Conservation (phyloP, 1,140 invertebrate species). For the Linepithema humile region DNA sequence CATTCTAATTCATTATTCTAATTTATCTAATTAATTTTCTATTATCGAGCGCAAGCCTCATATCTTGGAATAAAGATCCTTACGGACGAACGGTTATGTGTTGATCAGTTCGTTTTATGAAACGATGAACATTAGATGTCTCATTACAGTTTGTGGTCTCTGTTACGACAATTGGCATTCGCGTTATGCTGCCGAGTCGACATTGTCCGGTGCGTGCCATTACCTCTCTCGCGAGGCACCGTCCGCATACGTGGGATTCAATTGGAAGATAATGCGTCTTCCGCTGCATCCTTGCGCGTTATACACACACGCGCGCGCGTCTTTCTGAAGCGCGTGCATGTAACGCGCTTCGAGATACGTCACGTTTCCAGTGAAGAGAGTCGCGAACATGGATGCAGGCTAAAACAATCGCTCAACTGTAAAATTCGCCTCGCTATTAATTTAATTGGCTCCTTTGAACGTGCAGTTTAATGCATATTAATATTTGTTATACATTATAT, state of each 20-base stretch:
- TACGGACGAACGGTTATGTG: neutral
- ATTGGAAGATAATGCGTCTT: constrained; percentile 64
- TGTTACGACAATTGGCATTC: constrained; percentile 67
- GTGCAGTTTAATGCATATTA: neutral
- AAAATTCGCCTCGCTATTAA: neutral
- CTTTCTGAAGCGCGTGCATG: neutral
- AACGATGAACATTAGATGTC: constrained; percentile 51
- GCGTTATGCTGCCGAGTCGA: constrained; percentile 59
- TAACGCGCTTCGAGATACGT: neutral
- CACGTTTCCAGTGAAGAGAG: constrained; percentile 1
- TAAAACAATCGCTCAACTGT: constrained; percentile 10
- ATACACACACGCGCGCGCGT: neutral
- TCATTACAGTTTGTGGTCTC: constrained; percentile 64
- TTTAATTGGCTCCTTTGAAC: neutral
- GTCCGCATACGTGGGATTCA: constrained; percentile 62
- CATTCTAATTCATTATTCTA: too few species aligned
- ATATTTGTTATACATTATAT: neutral
- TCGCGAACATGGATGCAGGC: constrained; percentile 10
- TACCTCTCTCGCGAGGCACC: constrained; percentile 49
- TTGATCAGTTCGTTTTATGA: constrained; percentile 65
- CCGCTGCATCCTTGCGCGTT: constrained; percentile 40
- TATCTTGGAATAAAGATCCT: neutral
- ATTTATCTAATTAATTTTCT: neutral
- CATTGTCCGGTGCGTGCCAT: constrained; percentile 64
- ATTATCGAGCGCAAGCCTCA: neutral